Percentiles rank a stretch among this genome's conserved stretches.
Evolutionary conservation across 1,140 invertebrate genomes (phyloP).

Genomic region (Homarus americanus): DNA sequence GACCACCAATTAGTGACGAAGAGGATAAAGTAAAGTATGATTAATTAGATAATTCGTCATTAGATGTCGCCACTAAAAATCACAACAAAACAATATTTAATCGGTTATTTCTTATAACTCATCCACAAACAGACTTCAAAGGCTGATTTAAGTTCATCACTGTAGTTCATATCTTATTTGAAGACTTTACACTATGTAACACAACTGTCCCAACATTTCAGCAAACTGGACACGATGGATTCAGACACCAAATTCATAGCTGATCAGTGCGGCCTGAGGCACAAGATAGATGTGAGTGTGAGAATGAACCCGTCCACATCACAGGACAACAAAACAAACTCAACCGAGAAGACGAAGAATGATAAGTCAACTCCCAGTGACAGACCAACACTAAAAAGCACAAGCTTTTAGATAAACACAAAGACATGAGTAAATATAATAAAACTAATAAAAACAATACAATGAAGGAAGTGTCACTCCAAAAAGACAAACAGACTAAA

Average conservation of each 20-base stretch:
- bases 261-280: not conserved
- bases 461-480: not conserved
- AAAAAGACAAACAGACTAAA: not conserved
- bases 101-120: too few relatives aligned
- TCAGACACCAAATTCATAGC: slow-evolving; percentile 11
- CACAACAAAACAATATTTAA: too few relatives aligned
- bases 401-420: not conserved
- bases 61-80: too few relatives aligned
- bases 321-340: not conserved
- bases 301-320: not conserved
- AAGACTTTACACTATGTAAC: too few relatives aligned
- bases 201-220: too few relatives aligned
- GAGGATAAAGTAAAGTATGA: too few relatives aligned
- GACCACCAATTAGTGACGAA: too few relatives aligned
- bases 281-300: not conserved
- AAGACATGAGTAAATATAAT: not conserved
- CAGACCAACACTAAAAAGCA: not conserved
- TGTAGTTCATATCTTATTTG: too few relatives aligned
- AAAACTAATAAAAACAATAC: not conserved
- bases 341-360: not conserved
- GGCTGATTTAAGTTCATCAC: too few relatives aligned
- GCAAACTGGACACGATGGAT: slow-evolving; percentile 18
- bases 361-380: not conserved
- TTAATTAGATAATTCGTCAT: too few relatives aligned
- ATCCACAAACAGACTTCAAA: too few relatives aligned